Percentiles rank a stretch among this genome's conserved stretches.
Evolutionary conservation across 2,888 invertebrate species (phyloP).

Genomic region (Hydropsyche betteni): DNA sequence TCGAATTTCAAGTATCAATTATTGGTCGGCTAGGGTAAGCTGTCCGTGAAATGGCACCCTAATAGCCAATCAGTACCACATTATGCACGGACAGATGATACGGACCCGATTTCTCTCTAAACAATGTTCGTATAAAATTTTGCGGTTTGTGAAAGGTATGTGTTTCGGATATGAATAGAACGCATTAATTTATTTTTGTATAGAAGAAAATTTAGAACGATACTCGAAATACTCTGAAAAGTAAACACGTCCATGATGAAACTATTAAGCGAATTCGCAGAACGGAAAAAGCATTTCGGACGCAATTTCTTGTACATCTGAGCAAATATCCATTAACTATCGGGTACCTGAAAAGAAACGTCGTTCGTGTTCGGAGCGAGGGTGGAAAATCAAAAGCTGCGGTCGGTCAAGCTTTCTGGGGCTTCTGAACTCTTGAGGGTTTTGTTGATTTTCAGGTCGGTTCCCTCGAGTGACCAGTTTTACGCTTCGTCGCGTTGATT

Average conservation of each 20-base stretch:
- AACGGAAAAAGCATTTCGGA: no score
- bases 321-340: constrained; percentile 51
- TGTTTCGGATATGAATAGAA: background rate
- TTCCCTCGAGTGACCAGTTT: constrained; percentile 35
- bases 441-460: constrained; percentile 36
- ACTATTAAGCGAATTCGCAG: constrained; percentile 2
- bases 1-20: constrained; percentile 51
- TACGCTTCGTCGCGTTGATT: constrained; percentile 17
- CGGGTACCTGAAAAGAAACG: background rate
- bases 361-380: background rate
- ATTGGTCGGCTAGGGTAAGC: constrained; percentile 38
- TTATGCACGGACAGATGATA: constrained; percentile 34
- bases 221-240: background rate
- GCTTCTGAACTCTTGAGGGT: constrained; percentile 26
- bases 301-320: constrained; percentile 46
- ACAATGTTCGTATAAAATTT: no score
- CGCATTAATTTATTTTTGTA: no score
- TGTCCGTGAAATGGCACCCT: constrained; percentile 49
- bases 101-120: background rate
- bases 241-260: background rate
- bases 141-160: no score
- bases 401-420: background rate
- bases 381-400: constrained; percentile 33
- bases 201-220: no score
- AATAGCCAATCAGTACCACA: constrained; percentile 50